phyloP scores from a whole-genome alignment of 1,140 invertebrate species.

The Drosophila carrolli region DNA sequence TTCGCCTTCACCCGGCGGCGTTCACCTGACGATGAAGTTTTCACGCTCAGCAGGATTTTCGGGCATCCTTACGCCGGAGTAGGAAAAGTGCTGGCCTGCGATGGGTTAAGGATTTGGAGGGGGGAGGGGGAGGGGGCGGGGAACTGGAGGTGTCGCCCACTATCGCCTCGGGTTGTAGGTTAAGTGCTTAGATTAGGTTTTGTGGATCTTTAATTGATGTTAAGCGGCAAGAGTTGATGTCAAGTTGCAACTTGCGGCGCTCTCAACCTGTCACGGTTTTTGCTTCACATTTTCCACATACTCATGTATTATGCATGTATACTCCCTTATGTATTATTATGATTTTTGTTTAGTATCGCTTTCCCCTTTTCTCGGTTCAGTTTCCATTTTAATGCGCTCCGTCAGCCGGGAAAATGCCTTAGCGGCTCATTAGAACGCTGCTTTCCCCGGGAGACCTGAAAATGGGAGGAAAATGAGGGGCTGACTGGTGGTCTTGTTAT shows the following conservation, averaged over 20 bases:
- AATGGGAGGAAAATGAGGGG: neutral
- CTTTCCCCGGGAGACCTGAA: neutral
- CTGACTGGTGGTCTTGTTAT: neutral
- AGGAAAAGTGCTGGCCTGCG: neutral
- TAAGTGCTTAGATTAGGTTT: slow-evolving; percentile 74
- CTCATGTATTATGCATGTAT: neutral
- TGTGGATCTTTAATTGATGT: slow-evolving; percentile 79
- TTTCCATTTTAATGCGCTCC: slow-evolving; percentile 12
- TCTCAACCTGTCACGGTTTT: slow-evolving; percentile 7
- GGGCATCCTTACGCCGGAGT: neutral
- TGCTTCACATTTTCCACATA: neutral
- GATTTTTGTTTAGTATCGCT: slow-evolving; percentile 1
- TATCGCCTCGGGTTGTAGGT: slow-evolving; percentile 53
- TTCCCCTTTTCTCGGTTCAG: neutral
- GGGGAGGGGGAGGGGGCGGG: neutral
- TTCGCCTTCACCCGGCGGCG: slow-evolving; percentile 53
- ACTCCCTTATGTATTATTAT: slow-evolving; percentile 2
- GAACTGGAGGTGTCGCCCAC: slow-evolving; percentile 1
- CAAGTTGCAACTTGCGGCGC: slow-evolving; percentile 46
- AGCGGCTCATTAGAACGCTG: slow-evolving; percentile 22
- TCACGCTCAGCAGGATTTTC: slow-evolving; percentile 26
- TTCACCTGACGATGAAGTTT: slow-evolving; percentile 42
- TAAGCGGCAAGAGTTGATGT: slow-evolving; percentile 64
- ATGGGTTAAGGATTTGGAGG: neutral
- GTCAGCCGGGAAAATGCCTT: slow-evolving; percentile 5